phyloP scores from a whole-genome alignment of 2,797 vertebrate species.

The Sebastes oblongus region DNA sequence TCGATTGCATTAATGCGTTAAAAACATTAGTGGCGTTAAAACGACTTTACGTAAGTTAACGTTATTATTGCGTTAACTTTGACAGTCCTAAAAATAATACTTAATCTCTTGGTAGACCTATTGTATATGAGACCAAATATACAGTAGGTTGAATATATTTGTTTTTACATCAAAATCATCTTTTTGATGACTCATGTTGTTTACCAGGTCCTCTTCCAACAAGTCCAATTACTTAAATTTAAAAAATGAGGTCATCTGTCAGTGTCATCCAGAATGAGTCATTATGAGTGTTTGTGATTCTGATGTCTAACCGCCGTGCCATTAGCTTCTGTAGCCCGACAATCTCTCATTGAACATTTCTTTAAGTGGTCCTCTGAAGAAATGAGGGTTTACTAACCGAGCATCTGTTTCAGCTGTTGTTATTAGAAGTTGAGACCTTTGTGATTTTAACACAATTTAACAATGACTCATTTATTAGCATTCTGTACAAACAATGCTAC shows the following conservation, averaged over 20 bases:
- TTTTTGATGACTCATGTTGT: not conserved
- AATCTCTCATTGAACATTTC: not conserved
- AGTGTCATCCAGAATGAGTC: not conserved
- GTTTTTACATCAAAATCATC: not conserved
- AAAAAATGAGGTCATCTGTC: not conserved
- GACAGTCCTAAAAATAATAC: not conserved
- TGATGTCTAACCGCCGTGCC: not conserved
- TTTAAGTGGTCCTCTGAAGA: not conserved
- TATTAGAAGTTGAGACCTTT: not conserved
- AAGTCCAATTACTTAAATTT: not conserved
- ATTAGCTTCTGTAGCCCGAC: not conserved
- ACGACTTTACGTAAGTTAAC: fast-evolving
- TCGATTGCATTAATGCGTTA: too few species aligned
- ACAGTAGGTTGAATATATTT: not conserved
- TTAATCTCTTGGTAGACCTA: too few species aligned
- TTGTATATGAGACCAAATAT: not conserved
- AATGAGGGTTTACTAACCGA: not conserved
- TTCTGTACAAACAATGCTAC: not conserved
- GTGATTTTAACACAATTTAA: not conserved
- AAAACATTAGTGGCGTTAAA: too few species aligned
- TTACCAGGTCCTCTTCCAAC: not conserved
- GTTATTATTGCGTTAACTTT: too few species aligned
- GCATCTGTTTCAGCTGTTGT: too few species aligned
- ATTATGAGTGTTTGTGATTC: not conserved
- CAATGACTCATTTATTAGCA: not conserved